Evolutionary conservation across 2,888 invertebrate genomes (phyloP), one percentile per base, ranked within the genome.

Genomic region (Adelognathus sp.): DNA sequence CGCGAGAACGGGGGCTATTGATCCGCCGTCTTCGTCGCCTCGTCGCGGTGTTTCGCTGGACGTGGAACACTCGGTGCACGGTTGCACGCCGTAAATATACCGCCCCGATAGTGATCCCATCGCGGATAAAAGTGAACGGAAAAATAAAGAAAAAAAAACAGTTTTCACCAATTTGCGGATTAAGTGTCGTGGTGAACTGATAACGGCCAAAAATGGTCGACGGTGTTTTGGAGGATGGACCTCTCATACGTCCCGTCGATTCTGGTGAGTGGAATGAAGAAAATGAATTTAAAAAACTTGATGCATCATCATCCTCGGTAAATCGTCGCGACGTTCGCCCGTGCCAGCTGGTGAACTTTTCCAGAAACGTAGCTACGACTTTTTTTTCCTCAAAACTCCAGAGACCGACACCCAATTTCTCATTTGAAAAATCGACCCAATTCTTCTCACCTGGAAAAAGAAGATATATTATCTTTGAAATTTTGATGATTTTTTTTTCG

Each of bases 171-270:
- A 27, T 46, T 56, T 21, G 29, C 66, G 61, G 52, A 58, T 50
- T 66, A 18, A 60, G 54, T 41, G 63, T 70, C 61, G 73, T 61
- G 70, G 36, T 41, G 24, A 63, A 61, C 46, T 72, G 73, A 81
- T 63, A n/a, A 84, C 69, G 85, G 82, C 89, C 85, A 86, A 87
- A n/a, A 81, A 90, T 90, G 89, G 89, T 88, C 86, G 87, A 85
- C 74, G 87, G 88, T 84, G 85, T 86, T 80, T 84, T 87, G 71
- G 90, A 88, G 80, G 91, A 90, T 84, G 91, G 90, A 76, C 90
- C 91, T 73, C 86, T 91, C 75, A 90, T 90, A 80, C 87, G 86
- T 73, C 91, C 90, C 76, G 88, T 91, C 78, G 89, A 90, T 76
- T 82, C 90, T 73, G 90, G 91, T 91, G 82, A 90, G 91, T 88